A percentile compares a stretch with the other conserved stretches of the same genome.
phyloP scores from a whole-genome alignment of 2,113 vertebrate genomes.

The Gallinago jamesoni region DNA sequence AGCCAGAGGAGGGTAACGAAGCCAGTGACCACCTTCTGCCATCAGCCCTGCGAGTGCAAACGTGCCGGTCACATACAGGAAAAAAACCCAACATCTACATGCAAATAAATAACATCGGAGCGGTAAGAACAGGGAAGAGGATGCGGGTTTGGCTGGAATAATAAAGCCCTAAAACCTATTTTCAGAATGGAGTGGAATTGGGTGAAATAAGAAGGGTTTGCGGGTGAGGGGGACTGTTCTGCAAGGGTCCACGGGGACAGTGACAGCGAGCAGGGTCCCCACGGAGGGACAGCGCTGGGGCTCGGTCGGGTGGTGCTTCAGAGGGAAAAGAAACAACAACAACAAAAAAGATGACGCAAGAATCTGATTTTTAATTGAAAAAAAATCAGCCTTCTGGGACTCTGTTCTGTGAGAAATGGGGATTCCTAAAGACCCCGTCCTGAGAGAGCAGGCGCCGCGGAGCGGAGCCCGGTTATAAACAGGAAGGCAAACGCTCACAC shows the following conservation, averaged over 20 bases:
- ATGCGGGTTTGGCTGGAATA: background rate
- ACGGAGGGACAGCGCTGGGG: rapidly evolving
- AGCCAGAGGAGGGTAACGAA: slow-evolving; percentile 95
- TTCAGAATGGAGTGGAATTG: background rate
- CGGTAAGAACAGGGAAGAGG: background rate
- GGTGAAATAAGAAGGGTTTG: background rate
- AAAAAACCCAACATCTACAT: background rate
- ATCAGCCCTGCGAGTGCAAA: slow-evolving; percentile 82
- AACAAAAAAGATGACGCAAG: rapidly evolving
- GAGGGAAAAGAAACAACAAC: no score
- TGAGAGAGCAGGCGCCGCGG: background rate
- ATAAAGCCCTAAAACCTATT: background rate
- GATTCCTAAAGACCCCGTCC: background rate
- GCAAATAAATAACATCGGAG: background rate
- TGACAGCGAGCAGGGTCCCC: background rate
- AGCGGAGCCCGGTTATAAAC: background rate
- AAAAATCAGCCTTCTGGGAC: background rate
- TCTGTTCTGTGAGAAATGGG: background rate
- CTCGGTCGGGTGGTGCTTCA: rapidly evolving
- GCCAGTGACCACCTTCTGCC: slow-evolving; percentile 97
- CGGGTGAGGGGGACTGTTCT: background rate
- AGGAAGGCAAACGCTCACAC: background rate
- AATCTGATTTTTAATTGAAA: background rate
- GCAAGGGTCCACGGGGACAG: background rate
- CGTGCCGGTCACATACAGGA: rapidly evolving